Percentiles rank a stretch among this genome's conserved stretches.
phyloP scores from a whole-genome alignment of 2,113 vertebrate genomes.

The Parus major region DNA sequence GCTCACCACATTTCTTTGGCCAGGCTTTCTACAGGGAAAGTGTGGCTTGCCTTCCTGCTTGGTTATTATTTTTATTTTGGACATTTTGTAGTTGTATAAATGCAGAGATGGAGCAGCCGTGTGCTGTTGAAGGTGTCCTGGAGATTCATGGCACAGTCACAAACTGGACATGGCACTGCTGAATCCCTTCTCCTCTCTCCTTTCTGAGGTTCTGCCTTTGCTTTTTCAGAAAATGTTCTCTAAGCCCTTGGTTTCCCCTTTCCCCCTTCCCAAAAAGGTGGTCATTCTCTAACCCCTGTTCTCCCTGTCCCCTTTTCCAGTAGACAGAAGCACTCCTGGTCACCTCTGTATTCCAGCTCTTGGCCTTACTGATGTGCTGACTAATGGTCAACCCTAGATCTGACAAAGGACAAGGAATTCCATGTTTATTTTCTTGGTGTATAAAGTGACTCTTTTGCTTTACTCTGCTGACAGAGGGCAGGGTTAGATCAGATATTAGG shows the following conservation, averaged over 20 bases:
- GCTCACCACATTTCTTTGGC: not conserved
- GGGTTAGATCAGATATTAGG: not conserved
- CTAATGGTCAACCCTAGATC: not conserved
- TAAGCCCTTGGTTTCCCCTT: rapidly evolving
- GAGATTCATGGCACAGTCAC: not conserved
- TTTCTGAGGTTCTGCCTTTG: not conserved
- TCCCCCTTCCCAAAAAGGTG: not conserved
- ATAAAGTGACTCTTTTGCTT: not conserved
- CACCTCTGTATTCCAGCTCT: not conserved
- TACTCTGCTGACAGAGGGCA: not conserved
- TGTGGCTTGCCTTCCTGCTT: not conserved
- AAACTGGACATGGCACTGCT: rapidly evolving
- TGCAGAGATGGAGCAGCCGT: rapidly evolving
- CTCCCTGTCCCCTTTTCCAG: not conserved
- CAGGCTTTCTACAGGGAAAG: not conserved
- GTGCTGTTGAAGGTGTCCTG: rapidly evolving
- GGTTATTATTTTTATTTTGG: not conserved
- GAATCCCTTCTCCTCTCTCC: not conserved
- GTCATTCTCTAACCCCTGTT: rapidly evolving
- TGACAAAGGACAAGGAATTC: not conserved
- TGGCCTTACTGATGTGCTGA: not conserved
- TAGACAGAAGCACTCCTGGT: not conserved
- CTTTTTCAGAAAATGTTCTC: not conserved
- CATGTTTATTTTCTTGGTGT: not conserved
- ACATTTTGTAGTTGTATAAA: not conserved